Percentiles rank a stretch among this genome's conserved stretches.
These are phyloP conservation scores for Aptenodytes patagonicus DNA, from an alignment of 2,113 vertebrate genomes.

Conservation along the genomic window DNA sequence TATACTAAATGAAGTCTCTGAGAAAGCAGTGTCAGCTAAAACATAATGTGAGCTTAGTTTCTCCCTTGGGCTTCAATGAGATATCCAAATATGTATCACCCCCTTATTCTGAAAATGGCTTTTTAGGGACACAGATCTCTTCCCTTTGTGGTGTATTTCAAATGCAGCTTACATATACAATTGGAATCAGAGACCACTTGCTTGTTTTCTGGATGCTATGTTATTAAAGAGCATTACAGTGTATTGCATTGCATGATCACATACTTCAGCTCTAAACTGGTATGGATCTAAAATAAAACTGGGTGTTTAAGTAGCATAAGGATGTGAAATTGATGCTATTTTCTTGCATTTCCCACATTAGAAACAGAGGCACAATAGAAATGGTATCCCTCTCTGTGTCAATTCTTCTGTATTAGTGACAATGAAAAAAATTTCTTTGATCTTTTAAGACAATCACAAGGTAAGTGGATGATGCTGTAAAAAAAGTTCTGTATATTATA, in stretches of 20 bases:
- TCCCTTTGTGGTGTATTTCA: background rate
- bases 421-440: background rate
- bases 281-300: background rate
- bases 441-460: background rate
- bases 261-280: background rate
- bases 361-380: background rate
- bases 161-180: background rate
- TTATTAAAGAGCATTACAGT: background rate
- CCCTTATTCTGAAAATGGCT: background rate
- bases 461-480: background rate
- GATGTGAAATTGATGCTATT: background rate
- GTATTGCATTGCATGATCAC: background rate
- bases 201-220: background rate
- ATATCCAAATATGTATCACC: background rate
- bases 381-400: background rate
- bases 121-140: background rate
- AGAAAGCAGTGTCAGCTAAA: background rate
- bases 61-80: background rate
- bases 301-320: background rate
- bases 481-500: background rate
- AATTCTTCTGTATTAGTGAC: background rate
- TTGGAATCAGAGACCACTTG: background rate
- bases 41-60: background rate
- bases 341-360: background rate
- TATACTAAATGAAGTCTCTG: background rate